Conservation (phyloP, 2,888 invertebrate species). For the Ethmia dodecea region DNA sequence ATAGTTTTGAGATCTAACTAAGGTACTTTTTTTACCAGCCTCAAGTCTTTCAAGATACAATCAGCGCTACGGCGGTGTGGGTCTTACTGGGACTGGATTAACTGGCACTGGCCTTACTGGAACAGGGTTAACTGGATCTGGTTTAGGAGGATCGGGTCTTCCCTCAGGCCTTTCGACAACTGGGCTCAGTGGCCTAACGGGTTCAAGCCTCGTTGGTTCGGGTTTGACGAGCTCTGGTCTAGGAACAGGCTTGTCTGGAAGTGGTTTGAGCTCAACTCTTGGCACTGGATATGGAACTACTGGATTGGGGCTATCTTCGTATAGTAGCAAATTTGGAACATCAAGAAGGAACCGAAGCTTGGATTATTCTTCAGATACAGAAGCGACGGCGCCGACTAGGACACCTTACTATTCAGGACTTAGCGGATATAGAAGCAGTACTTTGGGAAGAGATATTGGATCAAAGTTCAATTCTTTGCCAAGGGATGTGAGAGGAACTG, state of each 20-base stretch:
- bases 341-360: constrained; percentile 87
- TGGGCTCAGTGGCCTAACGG: constrained; percentile 64
- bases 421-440: constrained; percentile 68
- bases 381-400: constrained; percentile 90
- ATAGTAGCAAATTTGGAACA: constrained; percentile 76
- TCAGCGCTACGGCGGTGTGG: constrained; percentile 77
- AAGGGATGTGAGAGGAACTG: constrained; percentile 80
- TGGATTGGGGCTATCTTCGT: constrained; percentile 61
- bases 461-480: constrained; percentile 86
- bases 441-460: constrained; percentile 76
- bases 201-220: constrained; percentile 61
- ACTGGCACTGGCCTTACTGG: constrained; percentile 43
- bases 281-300: constrained; percentile 61
- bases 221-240: constrained; percentile 58
- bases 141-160: constrained; percentile 47
- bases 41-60: constrained; percentile 80
- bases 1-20: too few relatives aligned
- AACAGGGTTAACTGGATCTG: constrained; percentile 33
- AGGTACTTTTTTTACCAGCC: constrained; percentile 39
- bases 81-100: constrained; percentile 42
- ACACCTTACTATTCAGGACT: constrained; percentile 84
- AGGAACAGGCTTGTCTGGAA: constrained; percentile 53
- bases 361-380: constrained; percentile 97
- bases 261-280: constrained; percentile 55
- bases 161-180: constrained; percentile 65